Evolutionary conservation across 2,113 vertebrate species (phyloP).

Genomic region (Balaeniceps rex): DNA sequence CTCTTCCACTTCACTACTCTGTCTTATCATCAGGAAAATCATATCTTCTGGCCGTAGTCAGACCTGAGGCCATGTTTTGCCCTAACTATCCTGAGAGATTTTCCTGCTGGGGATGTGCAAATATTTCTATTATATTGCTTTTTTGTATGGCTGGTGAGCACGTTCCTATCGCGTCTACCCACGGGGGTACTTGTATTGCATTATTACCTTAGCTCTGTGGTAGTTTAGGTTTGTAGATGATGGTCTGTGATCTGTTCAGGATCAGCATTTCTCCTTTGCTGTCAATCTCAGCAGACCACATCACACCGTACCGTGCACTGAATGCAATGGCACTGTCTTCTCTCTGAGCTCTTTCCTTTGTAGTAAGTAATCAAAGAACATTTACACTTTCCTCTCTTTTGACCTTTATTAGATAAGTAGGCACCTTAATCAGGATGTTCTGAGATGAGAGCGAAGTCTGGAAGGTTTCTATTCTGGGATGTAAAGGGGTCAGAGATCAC

Average conservation of each 20-base stretch:
- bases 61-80: background rate
- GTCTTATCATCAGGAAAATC: background rate
- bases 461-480: constrained; percentile 23
- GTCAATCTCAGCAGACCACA: background rate
- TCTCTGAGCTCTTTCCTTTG: background rate
- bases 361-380: background rate
- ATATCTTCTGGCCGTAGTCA: background rate
- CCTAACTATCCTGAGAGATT: background rate
- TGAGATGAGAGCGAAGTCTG: constrained; percentile 15
- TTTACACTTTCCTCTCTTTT: constrained; percentile 30
- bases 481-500: constrained; percentile 62
- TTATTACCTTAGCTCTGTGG: background rate
- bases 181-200: background rate
- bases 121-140: background rate
- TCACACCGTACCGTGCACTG: background rate
- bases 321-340: background rate
- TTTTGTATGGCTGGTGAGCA: background rate
- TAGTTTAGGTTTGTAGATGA: background rate
- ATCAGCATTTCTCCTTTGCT: background rate
- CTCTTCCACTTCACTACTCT: background rate
- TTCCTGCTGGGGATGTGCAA: background rate
- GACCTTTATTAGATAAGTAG: constrained; percentile 58
- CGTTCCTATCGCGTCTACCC: background rate
- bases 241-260: background rate
- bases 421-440: background rate